Base-by-base conservation (phyloP, 1,140 invertebrate genomes). In the Diachasma alloeum region DNA sequence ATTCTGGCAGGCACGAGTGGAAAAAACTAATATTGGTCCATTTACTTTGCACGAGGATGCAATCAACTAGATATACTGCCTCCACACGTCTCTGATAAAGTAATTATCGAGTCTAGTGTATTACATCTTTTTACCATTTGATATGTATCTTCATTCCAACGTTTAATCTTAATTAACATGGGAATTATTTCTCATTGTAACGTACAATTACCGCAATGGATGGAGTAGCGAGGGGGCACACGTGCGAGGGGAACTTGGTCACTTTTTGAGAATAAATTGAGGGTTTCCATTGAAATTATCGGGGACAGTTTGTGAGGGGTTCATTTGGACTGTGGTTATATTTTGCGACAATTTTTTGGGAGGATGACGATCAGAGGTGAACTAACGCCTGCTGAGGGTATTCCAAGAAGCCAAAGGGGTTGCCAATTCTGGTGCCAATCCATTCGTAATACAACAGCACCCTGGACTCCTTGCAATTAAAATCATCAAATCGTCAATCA, bases 1-100 rank as follows among this genome's bases (percentile, higher is more conserved):
- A 44, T 53, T 48, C 42, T 66, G 77, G 77, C n/a, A 56, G 81
- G 67, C 78, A 75, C 69, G 76, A 82, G 75, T 78, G 44, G 17
- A 59, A 13, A 63, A 26, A 63, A 63, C 19, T 24, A 63, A 63
- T 63, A 63, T 63, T 31, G 59, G 59, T 63, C 59, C 59, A 63
- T 63, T 63, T 63, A 26, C 59, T 26, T 63, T 15, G 59, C 59
- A 63, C 59, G 59, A 24, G 59, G 59, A 63, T 63, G 22, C 59
- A 63, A 24, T 26, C 59, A 53, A 53, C 15, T 53, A 19, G n/a
- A 53, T 26, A 15, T 24, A 63, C 19, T 26, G 10, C 11, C 4
- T 31, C 5, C 24, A 24, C 59, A 63, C 59, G 19, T 24, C 19
- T 19, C 11, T 26, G 24, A 63, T 63, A 63, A 63, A 63, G 59